Evolutionary conservation across 2,113 vertebrate species (phyloP), one percentile per base, ranked within the genome.

Genomic region (Grammomys surdaster): DNA sequence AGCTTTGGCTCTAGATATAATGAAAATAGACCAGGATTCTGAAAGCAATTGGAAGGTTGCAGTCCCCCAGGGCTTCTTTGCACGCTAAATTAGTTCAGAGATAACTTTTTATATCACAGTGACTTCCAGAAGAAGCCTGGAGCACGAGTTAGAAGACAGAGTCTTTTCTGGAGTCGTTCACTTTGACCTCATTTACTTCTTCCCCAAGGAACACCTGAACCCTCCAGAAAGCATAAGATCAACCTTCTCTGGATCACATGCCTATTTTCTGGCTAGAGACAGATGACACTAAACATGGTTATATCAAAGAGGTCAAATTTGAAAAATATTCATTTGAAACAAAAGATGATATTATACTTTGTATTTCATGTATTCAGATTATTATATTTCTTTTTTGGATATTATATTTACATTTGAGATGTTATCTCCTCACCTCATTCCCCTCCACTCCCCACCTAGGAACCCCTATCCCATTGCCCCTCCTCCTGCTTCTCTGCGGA

Each of bases 311-410:
- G 75, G 63, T 26, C 70, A 31, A 85, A 80, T 80, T 56, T 70
- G 82, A 60, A 33, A 8, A 85, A 48, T 5, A 91, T 75, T 96
- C 26, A 48, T 92, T 95, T 78, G 75, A 95, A 86, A 95, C 28
- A 58, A 90, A 94, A 93, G 43, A 63, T 63, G n/a, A 11, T 22
- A 1, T 40, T 12, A 76, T 58, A 85, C 2, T 87, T 95, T 82
- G 46, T 13, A 69, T 87, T 95, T 91, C 19, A 77, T 70, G 46
- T 90, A 90, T 58, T 96, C 75, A 60, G 65, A 92, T 92, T 28
- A 65, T 24, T 63, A 70, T 1, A 90, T 73, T 93, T 91, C 40
- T 40, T 40, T 40, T 40, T 40, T 40, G 40, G 40, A 40, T 40
- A 40, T 40, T 40, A 40, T 40, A 40, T 40, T 40, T 40, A 40